phyloP scores from a whole-genome alignment of 1,140 invertebrate species.

The Anadara kagoshimensis region DNA sequence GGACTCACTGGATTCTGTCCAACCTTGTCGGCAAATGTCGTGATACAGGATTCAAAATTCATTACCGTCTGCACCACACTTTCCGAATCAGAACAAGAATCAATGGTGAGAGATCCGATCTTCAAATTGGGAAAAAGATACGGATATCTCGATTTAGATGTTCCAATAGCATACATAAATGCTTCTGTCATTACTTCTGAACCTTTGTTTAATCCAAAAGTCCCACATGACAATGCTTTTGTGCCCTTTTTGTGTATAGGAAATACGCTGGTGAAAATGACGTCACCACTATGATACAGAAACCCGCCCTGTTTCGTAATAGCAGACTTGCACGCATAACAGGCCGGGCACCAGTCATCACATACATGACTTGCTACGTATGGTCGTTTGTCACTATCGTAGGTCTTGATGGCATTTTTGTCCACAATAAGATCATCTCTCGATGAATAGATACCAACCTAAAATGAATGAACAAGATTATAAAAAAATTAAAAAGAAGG shows the following conservation, averaged over 20 bases:
- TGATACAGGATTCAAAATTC: constrained; percentile 58
- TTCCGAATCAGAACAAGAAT: constrained; percentile 51
- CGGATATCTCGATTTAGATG: constrained; percentile 44
- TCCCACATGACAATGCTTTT: constrained; percentile 75
- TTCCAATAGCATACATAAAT: constrained; percentile 56
- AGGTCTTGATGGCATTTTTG: constrained; percentile 30
- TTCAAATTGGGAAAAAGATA: constrained; percentile 44
- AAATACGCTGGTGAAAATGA: constrained; percentile 84
- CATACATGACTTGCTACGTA: constrained; percentile 34
- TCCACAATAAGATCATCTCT: constrained; percentile 25
- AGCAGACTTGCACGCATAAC: constrained; percentile 22
- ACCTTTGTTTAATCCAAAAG: constrained; percentile 77
- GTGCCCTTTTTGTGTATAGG: constrained; percentile 80
- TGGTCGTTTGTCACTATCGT: constrained; percentile 25
- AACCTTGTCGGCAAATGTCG: constrained; percentile 12
- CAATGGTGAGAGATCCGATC: constrained; percentile 54
- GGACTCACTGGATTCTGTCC: constrained; percentile 27
- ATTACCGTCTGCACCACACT: constrained; percentile 41
- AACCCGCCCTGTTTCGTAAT: background rate
- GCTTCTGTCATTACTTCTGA: constrained; percentile 45
- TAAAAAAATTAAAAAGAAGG: too few species aligned
- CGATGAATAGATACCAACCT: constrained; percentile 8
- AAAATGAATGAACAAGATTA: constrained; percentile 9
- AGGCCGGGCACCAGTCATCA: constrained; percentile 46
- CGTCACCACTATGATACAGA: constrained; percentile 76